Evolutionary conservation across 2,797 vertebrate species (phyloP).

Genomic region (Nasua narica): DNA sequence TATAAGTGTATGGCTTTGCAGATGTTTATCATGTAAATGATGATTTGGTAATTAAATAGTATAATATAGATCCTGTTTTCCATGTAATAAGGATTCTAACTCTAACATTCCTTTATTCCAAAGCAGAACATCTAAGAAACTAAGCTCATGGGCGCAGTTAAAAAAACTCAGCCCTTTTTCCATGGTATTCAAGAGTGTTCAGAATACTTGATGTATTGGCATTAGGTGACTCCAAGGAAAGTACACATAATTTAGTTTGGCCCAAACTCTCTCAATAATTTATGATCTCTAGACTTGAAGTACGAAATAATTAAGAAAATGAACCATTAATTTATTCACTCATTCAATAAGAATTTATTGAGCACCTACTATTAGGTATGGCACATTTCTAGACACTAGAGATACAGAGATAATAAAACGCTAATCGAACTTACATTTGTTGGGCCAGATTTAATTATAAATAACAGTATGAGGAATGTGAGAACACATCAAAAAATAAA

Average conservation of each 20-base stretch:
- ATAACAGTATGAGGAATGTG: neutral
- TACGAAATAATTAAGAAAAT: slow-evolving; percentile 32
- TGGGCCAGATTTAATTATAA: slow-evolving; percentile 20
- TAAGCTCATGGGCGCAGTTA: neutral
- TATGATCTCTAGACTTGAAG: neutral
- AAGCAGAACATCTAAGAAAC: neutral
- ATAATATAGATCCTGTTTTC: neutral
- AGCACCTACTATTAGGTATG: neutral
- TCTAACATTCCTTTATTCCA: neutral
- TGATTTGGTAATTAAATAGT: neutral
- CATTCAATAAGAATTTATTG: neutral
- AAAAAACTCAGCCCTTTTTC: neutral
- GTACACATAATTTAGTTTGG: neutral
- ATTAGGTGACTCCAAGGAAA: neutral
- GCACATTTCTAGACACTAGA: slow-evolving; percentile 17
- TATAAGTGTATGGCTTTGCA: neutral
- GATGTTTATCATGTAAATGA: neutral
- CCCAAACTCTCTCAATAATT: neutral
- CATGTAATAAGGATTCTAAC: neutral
- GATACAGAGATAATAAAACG: neutral
- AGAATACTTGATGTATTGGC: neutral
- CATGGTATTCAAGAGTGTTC: neutral
- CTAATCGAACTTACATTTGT: neutral
- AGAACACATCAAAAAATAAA: slow-evolving; percentile 50
- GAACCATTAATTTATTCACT: neutral